These are phyloP conservation scores for Esox masquinongy DNA, from an alignment of 2,797 vertebrate species.

Conservation along the genomic window DNA sequence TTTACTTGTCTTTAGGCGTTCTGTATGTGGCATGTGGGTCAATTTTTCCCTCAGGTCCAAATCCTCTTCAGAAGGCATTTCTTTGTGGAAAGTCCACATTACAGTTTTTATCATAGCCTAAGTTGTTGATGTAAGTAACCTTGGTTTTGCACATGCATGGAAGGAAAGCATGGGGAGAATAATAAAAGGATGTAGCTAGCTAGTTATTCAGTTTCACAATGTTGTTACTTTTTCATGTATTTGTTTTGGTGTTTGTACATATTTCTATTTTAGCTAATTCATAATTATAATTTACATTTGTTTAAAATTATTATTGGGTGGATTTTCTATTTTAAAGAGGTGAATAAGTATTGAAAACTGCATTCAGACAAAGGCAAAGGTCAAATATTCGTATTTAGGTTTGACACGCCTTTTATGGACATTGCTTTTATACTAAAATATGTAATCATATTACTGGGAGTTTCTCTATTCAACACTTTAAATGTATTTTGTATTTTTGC, in stretches of 20 bases:
- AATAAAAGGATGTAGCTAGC: background rate
- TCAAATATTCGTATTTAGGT: too few relatives aligned
- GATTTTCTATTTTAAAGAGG: background rate
- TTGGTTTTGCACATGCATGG: background rate
- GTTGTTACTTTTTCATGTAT: background rate
- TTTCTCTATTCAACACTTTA: background rate
- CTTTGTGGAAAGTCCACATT: background rate
- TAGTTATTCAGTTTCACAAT: background rate
- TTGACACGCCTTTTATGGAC: too few relatives aligned
- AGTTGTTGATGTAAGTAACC: background rate
- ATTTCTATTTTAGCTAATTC: too few relatives aligned
- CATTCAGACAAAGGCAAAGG: too few relatives aligned
- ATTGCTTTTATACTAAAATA: background rate
- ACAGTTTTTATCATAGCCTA: background rate
- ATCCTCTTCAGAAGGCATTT: constrained; percentile 19
- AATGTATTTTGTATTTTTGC: too few relatives aligned
- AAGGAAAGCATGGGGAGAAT: background rate
- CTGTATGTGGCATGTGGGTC: constrained; percentile 55
- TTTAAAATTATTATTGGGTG: background rate
- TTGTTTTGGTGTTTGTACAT: background rate
- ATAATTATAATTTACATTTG: background rate
- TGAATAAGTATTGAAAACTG: too few relatives aligned
- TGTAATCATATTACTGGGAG: background rate
- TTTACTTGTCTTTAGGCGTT: constrained; percentile 37
- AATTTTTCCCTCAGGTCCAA: constrained; percentile 13